Evolutionary conservation across 1,140 invertebrate species (phyloP), one percentile per base, ranked within the genome.

Genomic region (Bombus terrestris): DNA sequence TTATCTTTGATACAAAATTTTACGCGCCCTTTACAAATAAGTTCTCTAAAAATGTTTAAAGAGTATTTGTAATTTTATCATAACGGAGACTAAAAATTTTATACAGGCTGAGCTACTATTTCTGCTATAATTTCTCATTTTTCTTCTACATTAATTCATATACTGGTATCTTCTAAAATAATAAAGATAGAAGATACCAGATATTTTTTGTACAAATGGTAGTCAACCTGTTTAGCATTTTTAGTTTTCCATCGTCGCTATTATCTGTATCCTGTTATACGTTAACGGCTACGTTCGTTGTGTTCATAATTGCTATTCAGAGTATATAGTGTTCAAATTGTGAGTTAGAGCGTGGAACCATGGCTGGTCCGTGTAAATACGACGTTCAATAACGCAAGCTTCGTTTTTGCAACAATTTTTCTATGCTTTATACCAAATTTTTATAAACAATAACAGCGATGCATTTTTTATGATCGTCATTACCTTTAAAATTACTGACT

Each of bases 281-380:
- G 35, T 89, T 85, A 89, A 86, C 32, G 37, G 47, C n/a, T 81
- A 71, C 41, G 43, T 90, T 86, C 35, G 86, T 90, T 90, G 72
- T 89, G 89, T 90, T 90, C 88, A 88, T 81, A 82, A 77, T 81
- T 89, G 81, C 53, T 87, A 69, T 90, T 90, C 69, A 88, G 64
- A 90, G 69, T 83, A 90, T 90, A 86, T 86, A 76, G 83, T 47
- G 43, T 83, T 82, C 80, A 86, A 87, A 90, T 88, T 82, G 73
- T 86, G n/a, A 57, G n/a, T 86, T 74, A 47, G 37, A 62, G 71
- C 18, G 41, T 83, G 68, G 35, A 89, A 47, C 32, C 88, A 89
- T 88, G 89, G 89, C 89, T 88, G 82, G 88, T 74, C 89, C 86
- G 89, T 92, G 84, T 69, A n/a, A 83, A 39, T 76, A 28, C 32